Evolutionary conservation across 2,888 invertebrate genomes (phyloP).

Genomic region (Meteorus cinctellus): DNA sequence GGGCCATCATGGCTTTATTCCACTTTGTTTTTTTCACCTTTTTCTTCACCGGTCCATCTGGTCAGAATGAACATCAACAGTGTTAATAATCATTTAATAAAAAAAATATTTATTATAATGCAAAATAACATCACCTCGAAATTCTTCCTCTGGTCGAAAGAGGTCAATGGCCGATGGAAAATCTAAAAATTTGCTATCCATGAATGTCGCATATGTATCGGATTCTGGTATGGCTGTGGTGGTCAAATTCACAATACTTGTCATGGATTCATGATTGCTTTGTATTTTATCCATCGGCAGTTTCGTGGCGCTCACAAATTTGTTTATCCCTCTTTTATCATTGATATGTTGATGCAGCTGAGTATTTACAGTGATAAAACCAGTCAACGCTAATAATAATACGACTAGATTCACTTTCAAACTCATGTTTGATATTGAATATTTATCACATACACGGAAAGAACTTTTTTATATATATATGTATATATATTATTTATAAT

Average conservation of each 20-base stretch:
- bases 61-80: not conserved
- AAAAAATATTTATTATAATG: not conserved
- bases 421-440: constrained; percentile 50
- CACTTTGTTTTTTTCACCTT: constrained; percentile 79
- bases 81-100: not conserved
- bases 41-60: constrained; percentile 60
- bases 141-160: not conserved
- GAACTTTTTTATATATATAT: too few species aligned
- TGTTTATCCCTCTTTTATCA: not conserved
- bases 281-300: constrained; percentile 26
- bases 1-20: constrained; percentile 82
- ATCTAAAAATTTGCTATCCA: constrained; percentile 22
- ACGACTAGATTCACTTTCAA: constrained; percentile 63
- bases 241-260: not conserved
- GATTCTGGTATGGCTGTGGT: not conserved
- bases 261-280: constrained; percentile 34
- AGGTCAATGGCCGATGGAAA: constrained; percentile 27
- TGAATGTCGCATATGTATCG: constrained; percentile 9
- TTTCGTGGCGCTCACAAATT: not conserved
- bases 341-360: not conserved
- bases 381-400: constrained; percentile 55
- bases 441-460: constrained; percentile 25
- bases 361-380: constrained; percentile 40
- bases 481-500: not conserved
- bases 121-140: constrained; percentile 41